Evolutionary conservation across 2,797 vertebrate genomes (phyloP).

Genomic region (Bradypus variegatus): DNA sequence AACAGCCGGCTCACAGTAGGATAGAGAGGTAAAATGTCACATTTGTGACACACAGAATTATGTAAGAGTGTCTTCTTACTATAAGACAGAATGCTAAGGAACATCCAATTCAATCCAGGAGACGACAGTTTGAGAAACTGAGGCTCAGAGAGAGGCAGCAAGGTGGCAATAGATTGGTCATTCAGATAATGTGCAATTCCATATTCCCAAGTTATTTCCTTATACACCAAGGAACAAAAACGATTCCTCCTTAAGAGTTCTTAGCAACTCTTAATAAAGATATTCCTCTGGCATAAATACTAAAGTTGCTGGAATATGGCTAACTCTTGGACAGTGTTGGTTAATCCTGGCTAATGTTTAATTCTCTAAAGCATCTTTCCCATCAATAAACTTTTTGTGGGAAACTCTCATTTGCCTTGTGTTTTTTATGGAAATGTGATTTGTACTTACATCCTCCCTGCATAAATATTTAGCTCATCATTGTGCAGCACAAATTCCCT

Average conservation of each 20-base stretch:
- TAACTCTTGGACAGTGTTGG: slow-evolving; percentile 53
- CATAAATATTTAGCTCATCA: slow-evolving; percentile 69
- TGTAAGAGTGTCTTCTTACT: too few relatives aligned
- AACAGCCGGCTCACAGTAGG: neutral
- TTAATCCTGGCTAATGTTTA: slow-evolving; percentile 55
- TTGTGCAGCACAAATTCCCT: slow-evolving; percentile 58
- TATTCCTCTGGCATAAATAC: slow-evolving; percentile 16
- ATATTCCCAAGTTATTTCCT: neutral
- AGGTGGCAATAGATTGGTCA: neutral
- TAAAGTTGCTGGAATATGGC: slow-evolving; percentile 45
- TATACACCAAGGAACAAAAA: neutral
- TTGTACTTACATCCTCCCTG: slow-evolving; percentile 59
- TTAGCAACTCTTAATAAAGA: slow-evolving; percentile 16
- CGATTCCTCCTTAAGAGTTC: neutral
- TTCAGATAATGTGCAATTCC: neutral
- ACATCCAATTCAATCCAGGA: neutral
- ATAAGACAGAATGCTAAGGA: neutral
- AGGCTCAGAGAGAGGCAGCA: neutral
- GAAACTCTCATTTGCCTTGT: slow-evolving; percentile 57
- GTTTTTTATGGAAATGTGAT: slow-evolving; percentile 68
- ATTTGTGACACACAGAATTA: neutral
- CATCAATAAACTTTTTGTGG: slow-evolving; percentile 58
- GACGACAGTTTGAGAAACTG: neutral
- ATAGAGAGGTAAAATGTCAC: neutral
- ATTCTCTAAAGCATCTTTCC: slow-evolving; percentile 54